These are phyloP conservation scores for Blera fallax DNA, from an alignment of 2,888 invertebrate genomes.

Conservation along the genomic window DNA sequence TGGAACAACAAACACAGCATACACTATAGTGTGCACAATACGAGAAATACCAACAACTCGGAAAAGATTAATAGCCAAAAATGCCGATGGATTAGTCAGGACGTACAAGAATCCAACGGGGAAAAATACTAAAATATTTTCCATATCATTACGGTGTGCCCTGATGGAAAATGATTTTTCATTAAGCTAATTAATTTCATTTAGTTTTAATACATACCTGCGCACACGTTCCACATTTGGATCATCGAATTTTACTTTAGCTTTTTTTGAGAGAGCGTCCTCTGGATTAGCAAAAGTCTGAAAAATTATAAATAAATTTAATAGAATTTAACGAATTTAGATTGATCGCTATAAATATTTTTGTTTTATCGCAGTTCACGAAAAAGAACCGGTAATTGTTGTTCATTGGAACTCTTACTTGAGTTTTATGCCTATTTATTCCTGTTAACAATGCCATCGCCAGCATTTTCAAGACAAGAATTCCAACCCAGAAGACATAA, in stretches of 20 bases:
- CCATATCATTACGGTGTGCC: constrained; percentile 85
- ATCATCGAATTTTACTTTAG: constrained; percentile 79
- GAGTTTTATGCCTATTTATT: constrained; percentile 79
- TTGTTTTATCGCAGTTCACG: neutral
- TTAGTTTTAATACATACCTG: too few species aligned
- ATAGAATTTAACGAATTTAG: neutral
- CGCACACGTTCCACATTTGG: constrained; percentile 82
- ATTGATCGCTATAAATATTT: too few species aligned
- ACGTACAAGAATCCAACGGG: constrained; percentile 83
- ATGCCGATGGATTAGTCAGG: constrained; percentile 82
- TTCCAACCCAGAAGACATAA: constrained; percentile 79
- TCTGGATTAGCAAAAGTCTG: constrained; percentile 83
- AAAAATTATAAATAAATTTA: constrained; percentile 10
- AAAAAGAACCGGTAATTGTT: neutral
- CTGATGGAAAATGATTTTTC: constrained; percentile 81
- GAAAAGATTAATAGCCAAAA: constrained; percentile 83
- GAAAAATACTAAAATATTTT: constrained; percentile 84
- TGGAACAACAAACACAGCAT: constrained; percentile 83
- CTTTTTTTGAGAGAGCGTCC: constrained; percentile 77
- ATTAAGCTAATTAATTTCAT: too few species aligned
- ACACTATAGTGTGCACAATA: constrained; percentile 83
- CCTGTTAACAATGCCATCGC: constrained; percentile 80
- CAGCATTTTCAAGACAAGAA: constrained; percentile 81
- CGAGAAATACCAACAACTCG: constrained; percentile 83
- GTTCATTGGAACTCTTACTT: constrained; percentile 75